These are phyloP conservation scores for Rhingia rostrata DNA, from an alignment of 2,888 invertebrate genomes.

Conservation along the genomic window DNA sequence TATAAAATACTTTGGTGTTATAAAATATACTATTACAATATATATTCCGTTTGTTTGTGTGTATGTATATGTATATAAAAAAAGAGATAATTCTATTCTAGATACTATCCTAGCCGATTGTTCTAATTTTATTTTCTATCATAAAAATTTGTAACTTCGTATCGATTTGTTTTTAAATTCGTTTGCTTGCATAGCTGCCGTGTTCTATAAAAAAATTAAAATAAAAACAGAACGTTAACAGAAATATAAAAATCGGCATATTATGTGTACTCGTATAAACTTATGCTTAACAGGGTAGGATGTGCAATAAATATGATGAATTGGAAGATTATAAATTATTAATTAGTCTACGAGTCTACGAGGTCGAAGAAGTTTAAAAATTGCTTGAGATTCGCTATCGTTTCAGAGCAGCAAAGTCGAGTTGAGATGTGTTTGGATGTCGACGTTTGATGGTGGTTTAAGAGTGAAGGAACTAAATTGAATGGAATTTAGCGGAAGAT, in stretches of 20 bases:
- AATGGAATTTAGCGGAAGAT: too few species aligned
- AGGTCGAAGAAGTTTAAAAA: conserved; percentile 9
- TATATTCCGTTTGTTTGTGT: conserved; percentile 12
- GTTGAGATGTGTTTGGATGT: too few species aligned
- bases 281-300: not conserved
- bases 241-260: not conserved
- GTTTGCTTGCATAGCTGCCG: conserved; percentile 44
- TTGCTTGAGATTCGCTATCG: not conserved
- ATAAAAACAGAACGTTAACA: not conserved
- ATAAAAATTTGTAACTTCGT: conserved; percentile 51
- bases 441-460: too few species aligned
- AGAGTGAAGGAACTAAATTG: too few species aligned
- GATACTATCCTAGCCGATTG: conserved; percentile 24
- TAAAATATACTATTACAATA: conserved; percentile 38
- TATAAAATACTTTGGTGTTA: conserved; percentile 62
- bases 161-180: conserved; percentile 47
- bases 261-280: not conserved
- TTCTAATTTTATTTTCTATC: not conserved
- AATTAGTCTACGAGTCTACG: not conserved
- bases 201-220: not conserved
- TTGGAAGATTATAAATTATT: conserved; percentile 39
- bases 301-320: conserved; percentile 61
- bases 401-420: too few species aligned
- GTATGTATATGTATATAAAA: conserved; percentile 10
- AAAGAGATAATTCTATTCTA: not conserved